phyloP scores from a whole-genome alignment of 2,888 invertebrate species.

The Bembecia ichneumoniformis region DNA sequence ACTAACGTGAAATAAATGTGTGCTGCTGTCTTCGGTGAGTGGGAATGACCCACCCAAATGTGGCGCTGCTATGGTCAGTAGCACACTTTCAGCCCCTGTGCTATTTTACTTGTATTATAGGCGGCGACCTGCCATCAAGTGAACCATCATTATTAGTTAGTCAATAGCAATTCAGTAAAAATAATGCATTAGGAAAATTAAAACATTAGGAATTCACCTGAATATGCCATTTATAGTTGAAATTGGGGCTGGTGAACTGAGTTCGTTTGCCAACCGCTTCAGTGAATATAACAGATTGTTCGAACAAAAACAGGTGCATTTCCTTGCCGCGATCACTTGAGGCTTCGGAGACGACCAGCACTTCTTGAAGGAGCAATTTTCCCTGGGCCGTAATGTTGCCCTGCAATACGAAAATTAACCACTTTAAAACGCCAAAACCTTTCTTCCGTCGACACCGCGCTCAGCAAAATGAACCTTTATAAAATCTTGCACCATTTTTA shows the following conservation, averaged over 20 bases:
- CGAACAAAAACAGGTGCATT: constrained; percentile 96
- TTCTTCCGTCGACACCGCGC: neutral
- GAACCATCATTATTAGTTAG: too few relatives aligned
- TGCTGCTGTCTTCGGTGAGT: too few relatives aligned
- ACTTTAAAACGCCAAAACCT: neutral
- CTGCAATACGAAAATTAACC: constrained; percentile 55
- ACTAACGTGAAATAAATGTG: too few relatives aligned
- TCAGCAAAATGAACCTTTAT: neutral
- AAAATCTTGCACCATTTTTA: too few relatives aligned
- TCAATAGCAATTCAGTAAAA: too few relatives aligned
- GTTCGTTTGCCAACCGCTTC: constrained; percentile 93
- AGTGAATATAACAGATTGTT: constrained; percentile 97
- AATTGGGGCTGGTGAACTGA: constrained; percentile 93
- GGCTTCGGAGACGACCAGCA: constrained; percentile 79
- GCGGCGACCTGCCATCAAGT: too few relatives aligned
- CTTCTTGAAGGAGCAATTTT: constrained; percentile 90
- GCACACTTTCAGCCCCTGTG: too few relatives aligned
- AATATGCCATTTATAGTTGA: constrained; percentile 95
- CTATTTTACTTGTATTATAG: too few relatives aligned
- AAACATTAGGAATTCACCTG: constrained; percentile 75
- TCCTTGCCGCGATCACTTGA: constrained; percentile 75
- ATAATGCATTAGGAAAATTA: neutral
- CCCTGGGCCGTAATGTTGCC: constrained; percentile 98
- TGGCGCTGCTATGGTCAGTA: too few relatives aligned
- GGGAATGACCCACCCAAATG: too few relatives aligned